A percentile compares a stretch with the other conserved stretches of the same genome.
phyloP scores from a whole-genome alignment of 2,888 invertebrate genomes.

The Xestia xanthographa region DNA sequence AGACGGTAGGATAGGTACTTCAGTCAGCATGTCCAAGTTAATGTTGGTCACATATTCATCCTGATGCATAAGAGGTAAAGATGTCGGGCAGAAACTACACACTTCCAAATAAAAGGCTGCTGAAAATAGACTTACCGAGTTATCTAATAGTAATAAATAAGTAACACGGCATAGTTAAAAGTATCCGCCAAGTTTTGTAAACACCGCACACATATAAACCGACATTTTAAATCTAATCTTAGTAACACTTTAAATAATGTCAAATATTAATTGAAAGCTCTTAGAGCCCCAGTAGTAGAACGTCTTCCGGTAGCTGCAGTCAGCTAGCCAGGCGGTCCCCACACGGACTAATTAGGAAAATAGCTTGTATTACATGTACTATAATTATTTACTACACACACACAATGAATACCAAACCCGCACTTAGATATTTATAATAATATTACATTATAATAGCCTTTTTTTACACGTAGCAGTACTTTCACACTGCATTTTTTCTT shows the following conservation, averaged over 20 bases:
- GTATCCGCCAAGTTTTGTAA: not conserved
- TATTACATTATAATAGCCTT: not conserved
- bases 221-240: not conserved
- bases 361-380: not conserved
- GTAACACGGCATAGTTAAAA: not conserved
- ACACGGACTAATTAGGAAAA: not conserved
- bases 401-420: slow-evolving; percentile 7
- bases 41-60: not conserved
- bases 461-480: not conserved
- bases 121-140: not conserved
- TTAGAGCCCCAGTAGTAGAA: not conserved
- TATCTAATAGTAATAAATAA: not conserved
- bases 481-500: not conserved
- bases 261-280: not conserved
- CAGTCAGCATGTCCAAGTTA: not conserved
- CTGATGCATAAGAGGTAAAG: not conserved
- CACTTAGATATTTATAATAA: slow-evolving; percentile 5
- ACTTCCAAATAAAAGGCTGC: not conserved
- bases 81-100: not conserved
- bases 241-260: not conserved
- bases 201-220: not conserved
- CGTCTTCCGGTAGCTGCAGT: not conserved
- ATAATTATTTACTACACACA: no score
- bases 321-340: not conserved
- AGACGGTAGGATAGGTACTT: not conserved